phyloP scores from a whole-genome alignment of 2,888 invertebrate species.

The Drosophila paranaensis region DNA sequence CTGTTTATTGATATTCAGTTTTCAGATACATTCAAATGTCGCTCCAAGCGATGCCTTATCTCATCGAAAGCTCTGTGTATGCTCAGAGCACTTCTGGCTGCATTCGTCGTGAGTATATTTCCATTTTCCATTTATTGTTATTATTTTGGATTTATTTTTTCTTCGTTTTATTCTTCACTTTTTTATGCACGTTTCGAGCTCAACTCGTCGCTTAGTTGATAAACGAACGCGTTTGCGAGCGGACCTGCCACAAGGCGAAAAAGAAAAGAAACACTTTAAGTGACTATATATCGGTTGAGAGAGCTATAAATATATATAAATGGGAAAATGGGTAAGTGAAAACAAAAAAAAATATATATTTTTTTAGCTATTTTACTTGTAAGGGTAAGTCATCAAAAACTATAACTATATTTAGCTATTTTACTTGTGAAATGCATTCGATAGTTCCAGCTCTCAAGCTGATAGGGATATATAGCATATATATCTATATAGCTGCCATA shows the following conservation, averaged over 20 bases:
- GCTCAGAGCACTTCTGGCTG: conserved; percentile 13
- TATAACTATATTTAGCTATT: no score
- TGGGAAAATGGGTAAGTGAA: neutral
- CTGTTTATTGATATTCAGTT: no score
- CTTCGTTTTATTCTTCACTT: neutral
- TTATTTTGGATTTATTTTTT: conserved; percentile 11
- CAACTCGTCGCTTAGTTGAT: conserved; percentile 62
- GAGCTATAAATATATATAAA: neutral
- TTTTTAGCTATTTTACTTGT: neutral
- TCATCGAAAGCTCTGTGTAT: neutral
- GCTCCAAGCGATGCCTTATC: neutral
- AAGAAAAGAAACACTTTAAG: conserved; percentile 9
- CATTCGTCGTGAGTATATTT: conserved; percentile 20
- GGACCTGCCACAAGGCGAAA: conserved; percentile 52
- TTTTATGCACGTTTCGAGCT: conserved; percentile 48
- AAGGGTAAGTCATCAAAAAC: no score
- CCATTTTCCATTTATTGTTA: conserved; percentile 43
- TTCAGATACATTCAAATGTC: no score
- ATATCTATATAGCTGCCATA: neutral
- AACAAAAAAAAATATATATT: no score
- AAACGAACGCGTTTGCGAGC: conserved; percentile 51
- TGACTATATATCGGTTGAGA: neutral
- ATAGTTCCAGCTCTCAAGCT: neutral
- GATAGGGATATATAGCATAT: neutral
- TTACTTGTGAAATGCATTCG: neutral